Evolutionary conservation across 2,888 invertebrate genomes (phyloP).

Genomic region (Mantis religiosa): DNA sequence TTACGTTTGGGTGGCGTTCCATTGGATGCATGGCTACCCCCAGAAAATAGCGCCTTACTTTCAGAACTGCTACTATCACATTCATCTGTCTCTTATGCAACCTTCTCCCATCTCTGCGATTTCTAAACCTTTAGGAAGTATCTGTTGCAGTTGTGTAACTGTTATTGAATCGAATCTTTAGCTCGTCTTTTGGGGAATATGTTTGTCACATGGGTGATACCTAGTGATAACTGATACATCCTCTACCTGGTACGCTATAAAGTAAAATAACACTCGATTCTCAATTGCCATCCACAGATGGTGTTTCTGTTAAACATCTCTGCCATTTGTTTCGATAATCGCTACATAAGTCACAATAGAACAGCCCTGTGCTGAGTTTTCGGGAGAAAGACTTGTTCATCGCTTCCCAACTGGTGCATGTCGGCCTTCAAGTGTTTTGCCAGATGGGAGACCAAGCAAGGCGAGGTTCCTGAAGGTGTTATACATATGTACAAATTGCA

Average conservation of each 20-base stretch:
- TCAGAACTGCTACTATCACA: background rate
- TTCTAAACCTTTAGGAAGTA: background rate
- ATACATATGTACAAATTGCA: background rate
- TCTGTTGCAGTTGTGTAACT: background rate
- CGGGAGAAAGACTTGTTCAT: background rate
- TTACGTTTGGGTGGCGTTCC: background rate
- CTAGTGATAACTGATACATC: no score
- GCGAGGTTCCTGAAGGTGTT: background rate
- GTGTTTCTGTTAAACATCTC: no score
- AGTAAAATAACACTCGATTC: no score
- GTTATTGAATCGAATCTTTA: background rate
- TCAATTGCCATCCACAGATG: no score
- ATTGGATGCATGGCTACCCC: background rate
- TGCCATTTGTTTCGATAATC: no score
- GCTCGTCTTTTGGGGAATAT: background rate
- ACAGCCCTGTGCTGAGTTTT: no score
- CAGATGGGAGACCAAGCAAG: constrained; percentile 1
- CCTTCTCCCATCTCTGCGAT: background rate
- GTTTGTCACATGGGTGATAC: background rate
- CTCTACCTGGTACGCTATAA: no score
- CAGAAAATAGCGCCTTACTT: background rate
- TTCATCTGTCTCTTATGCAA: background rate
- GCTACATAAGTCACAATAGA: no score
- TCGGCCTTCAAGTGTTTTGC: constrained; percentile 9
- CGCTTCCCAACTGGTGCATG: constrained; percentile 3